Evolutionary conservation across 2,113 vertebrate species (phyloP).

Genomic region (Neodontobutis hainanensis): DNA sequence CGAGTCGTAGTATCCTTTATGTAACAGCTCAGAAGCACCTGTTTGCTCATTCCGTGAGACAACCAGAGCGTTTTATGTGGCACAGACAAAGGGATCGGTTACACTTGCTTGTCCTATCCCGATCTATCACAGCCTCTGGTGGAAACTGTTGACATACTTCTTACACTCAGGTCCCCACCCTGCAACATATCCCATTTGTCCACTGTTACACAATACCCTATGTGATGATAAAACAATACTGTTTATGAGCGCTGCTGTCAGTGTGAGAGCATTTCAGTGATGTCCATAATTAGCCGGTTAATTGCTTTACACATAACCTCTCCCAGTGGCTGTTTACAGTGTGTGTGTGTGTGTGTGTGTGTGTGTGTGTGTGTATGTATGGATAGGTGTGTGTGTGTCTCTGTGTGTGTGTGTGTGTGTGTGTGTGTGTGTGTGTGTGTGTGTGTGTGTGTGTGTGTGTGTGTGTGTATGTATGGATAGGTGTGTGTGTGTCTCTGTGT

Average conservation of each 20-base stretch:
- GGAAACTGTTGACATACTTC: slow-evolving; percentile 25
- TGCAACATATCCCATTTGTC: slow-evolving; percentile 24
- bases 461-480: too few species aligned
- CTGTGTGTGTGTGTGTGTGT: not conserved
- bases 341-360: not conserved
- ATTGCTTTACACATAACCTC: not conserved
- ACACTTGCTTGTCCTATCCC: slow-evolving; percentile 9
- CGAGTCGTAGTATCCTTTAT: not conserved
- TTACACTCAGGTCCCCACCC: slow-evolving; percentile 24
- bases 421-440: not conserved
- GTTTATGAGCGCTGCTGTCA: slow-evolving; percentile 14
- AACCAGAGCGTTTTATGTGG: slow-evolving; percentile 8
- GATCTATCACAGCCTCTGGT: slow-evolving; percentile 12
- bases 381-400: not conserved
- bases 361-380: not conserved
- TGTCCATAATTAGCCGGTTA: not conserved
- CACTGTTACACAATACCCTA: not conserved
- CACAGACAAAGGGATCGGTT: slow-evolving; percentile 21
- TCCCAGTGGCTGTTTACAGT: not conserved
- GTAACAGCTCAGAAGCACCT: slow-evolving; percentile 2
- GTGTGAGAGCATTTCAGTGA: slow-evolving; percentile 1
- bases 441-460: not conserved
- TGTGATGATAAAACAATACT: slow-evolving; percentile 25
- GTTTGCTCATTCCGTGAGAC: slow-evolving; percentile 9
- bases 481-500: too few species aligned